Evolutionary conservation across 1,140 invertebrate genomes (phyloP).

Genomic region (Brachionus asplanchnoidis): DNA sequence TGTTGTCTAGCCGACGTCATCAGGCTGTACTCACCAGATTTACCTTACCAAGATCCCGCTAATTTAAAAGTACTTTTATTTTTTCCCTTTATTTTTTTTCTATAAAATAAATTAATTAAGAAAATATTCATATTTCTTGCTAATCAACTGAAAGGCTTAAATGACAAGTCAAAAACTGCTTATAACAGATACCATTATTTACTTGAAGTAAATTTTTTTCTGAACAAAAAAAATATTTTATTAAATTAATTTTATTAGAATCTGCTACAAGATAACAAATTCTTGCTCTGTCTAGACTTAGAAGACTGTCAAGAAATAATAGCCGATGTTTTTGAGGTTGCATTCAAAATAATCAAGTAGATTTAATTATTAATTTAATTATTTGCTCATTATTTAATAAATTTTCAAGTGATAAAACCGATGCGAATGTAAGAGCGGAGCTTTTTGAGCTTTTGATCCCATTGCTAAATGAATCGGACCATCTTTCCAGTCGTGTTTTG

Average conservation of each 20-base stretch:
- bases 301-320: slow-evolving; percentile 96
- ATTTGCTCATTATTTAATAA: slow-evolving; percentile 47
- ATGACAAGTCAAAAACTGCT: slow-evolving; percentile 91
- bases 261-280: slow-evolving; percentile 88
- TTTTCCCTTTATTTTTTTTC: background rate
- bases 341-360: slow-evolving; percentile 88
- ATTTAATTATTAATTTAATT: slow-evolving; percentile 77
- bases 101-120: slow-evolving; percentile 59
- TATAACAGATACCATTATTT: slow-evolving; percentile 95
- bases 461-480: slow-evolving; percentile 87
- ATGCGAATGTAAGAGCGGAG: slow-evolving; percentile 87
- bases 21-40: slow-evolving; percentile 94
- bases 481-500: slow-evolving; percentile 83
- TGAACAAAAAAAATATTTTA: background rate
- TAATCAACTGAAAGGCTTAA: slow-evolving; percentile 82
- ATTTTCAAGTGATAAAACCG: slow-evolving; percentile 78
- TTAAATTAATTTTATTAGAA: slow-evolving; percentile 1
- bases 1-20: slow-evolving; percentile 96
- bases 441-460: slow-evolving; percentile 90
- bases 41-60: slow-evolving; percentile 88
- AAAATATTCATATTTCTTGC: slow-evolving; percentile 93
- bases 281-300: slow-evolving; percentile 96
- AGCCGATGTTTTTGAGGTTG: slow-evolving; percentile 64
- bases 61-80: slow-evolving; percentile 69
- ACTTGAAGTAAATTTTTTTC: slow-evolving; percentile 54